Evolutionary conservation across 1,140 invertebrate genomes (phyloP), one percentile per base, ranked within the genome.

Genomic region (Drosophila bocqueti): DNA sequence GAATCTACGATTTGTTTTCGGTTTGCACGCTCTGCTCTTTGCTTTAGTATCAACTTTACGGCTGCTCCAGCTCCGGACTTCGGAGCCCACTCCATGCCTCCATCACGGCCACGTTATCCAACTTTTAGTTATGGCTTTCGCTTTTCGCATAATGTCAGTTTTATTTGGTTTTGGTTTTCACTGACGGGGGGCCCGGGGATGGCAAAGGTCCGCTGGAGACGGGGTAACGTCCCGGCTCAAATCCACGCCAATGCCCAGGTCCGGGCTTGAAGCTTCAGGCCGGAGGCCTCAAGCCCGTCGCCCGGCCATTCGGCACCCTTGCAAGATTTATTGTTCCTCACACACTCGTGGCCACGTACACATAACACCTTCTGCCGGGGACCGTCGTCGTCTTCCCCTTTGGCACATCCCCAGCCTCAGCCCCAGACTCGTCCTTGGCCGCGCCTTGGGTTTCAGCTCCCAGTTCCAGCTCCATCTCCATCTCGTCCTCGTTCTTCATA

Each of bases 111-210:
- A 84, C 85, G 84, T 81, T 89, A 89, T 76, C 77, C 84, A 87
- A 87, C 85, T 89, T 89, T 90, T 90, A 90, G 85, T 90, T 90
- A 90, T 90, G 85, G 85, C 85, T 90, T 90, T 90, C 85, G 85
- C 85, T 90, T 90, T 90, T 90, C 85, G 85, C 85, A 90, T 90
- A 90, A 90, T 90, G 85, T 90, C 85, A 90, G 85, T 90, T 90
- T 90, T 90, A 90, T 90, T 90, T 90, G 85, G 85, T 90, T 90
- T 90, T 90, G 85, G 78, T 90, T 90, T 90, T 90, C 85, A 85
- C 66, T 79, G 69, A 75, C 55, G 69, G 59, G 46, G 46, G 49
- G 18, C 3, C 24, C 3, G 34, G 45, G 11, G 47, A 11, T 15
- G 59, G 52, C 21, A 58, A 54, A 18, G 24, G 47, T n/a, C 24